phyloP scores from a whole-genome alignment of 2,113 vertebrate genomes.

The Myotis yumanensis region DNA sequence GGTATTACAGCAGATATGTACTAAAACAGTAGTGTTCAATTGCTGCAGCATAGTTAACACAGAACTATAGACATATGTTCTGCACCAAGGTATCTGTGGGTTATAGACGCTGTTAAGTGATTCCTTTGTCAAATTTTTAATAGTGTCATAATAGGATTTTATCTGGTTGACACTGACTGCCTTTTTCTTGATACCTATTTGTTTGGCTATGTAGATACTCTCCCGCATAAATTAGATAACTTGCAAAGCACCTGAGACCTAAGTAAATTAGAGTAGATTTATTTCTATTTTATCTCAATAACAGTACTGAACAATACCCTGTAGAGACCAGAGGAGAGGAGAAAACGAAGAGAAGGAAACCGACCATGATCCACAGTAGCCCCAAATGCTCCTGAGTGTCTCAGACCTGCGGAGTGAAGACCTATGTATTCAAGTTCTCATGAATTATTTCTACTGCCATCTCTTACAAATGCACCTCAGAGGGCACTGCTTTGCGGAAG shows the following conservation, averaged over 20 bases:
- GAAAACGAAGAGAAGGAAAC: slow-evolving; percentile 19
- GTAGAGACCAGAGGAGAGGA: neutral
- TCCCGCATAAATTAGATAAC: slow-evolving; percentile 35
- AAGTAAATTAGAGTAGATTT: slow-evolving; percentile 28
- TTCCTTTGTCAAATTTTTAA: slow-evolving; percentile 6
- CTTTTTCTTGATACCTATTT: slow-evolving; percentile 15
- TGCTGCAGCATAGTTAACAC: neutral
- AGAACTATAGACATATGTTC: neutral
- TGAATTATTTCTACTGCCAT: neutral
- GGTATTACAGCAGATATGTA: neutral
- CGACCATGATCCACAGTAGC: neutral
- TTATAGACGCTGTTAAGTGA: neutral
- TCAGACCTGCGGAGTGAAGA: neutral
- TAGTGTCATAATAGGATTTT: neutral
- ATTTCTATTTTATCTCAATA: slow-evolving; percentile 39
- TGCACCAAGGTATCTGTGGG: neutral
- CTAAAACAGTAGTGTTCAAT: neutral
- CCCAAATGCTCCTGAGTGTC: neutral
- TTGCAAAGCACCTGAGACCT: neutral
- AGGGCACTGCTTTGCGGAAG: neutral
- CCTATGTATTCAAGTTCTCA: neutral
- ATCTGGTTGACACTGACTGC: neutral
- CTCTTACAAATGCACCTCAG: neutral
- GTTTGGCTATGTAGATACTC: slow-evolving; percentile 7
- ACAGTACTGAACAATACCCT: neutral